Evolutionary conservation across 2,113 vertebrate species (phyloP), one percentile per base, ranked within the genome.

Genomic region (Rhinogobius similis): DNA sequence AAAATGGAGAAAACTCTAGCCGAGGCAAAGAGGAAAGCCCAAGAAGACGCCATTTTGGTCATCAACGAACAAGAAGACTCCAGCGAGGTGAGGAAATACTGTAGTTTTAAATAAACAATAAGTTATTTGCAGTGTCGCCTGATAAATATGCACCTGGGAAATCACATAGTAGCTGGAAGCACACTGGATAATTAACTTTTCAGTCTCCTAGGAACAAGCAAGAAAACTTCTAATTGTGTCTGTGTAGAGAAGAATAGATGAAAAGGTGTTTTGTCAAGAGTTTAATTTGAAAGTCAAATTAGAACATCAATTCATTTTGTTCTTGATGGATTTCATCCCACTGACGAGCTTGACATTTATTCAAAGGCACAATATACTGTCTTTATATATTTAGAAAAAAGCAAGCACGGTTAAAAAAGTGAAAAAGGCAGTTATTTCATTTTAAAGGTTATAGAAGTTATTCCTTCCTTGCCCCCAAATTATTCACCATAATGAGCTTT

Each of bases 31-130:
- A 93, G 94, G 78, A 97, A 99, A 88, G 98, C 98, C 11, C 93
- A 96, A 0, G 96, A 98, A 77, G 98, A 99, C 0, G 97, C 97
- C 55, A 95, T 98, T 88, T 73, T 95, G n/a, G 96, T 98, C 87
- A 96, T 99, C 75, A 99, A 98, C 0, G 96, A 99, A 29, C 98
- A 99, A 79, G 98, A 99, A 85, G 98, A 99, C 75, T 99, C 98
- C 53, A 98, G 96, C 0, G 97, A 99, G 97, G 98, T 99, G 81
- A 92, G 93, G 24, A 26, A 41, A 41, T 13, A 41, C 39, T 11
- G 10, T 10, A 10, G 9, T 1, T 41, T 41, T 41, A 12, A 12
- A 36, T 20, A 38, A 10, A 14, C 39, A 41, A 16, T 36, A 5
- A 20, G 46, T 5, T 38, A 20, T 27, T 2, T 55, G 8, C 48